Conservation (phyloP, 2,113 vertebrate species). For the Melanocharis versteri region DNA sequence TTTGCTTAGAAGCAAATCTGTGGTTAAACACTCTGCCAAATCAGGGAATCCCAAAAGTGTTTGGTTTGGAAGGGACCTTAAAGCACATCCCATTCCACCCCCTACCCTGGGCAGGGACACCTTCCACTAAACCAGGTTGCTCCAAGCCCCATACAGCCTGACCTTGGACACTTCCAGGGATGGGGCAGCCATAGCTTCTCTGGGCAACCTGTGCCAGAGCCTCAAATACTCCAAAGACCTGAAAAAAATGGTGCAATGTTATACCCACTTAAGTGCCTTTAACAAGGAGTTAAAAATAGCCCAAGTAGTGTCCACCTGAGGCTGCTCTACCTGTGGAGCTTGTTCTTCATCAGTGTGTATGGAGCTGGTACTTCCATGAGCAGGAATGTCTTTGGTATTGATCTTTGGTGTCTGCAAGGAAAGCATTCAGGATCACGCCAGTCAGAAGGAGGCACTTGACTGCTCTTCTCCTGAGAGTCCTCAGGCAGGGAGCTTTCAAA, state of each 20-base stretch:
- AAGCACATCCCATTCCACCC: neutral
- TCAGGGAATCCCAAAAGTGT: neutral
- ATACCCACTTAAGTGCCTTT: neutral
- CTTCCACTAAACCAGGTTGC: neutral
- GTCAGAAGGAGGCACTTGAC: neutral
- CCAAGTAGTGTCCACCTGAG: neutral
- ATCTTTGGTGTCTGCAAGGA: neutral
- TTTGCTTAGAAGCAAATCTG: neutral
- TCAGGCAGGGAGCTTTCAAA: neutral
- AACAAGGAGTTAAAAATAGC: neutral
- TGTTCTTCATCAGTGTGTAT: neutral
- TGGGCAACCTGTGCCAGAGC: neutral
- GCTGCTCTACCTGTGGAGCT: neutral
- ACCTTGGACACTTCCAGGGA: neutral
- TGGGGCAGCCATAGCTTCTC: neutral
- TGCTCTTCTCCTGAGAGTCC: neutral
- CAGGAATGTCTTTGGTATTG: neutral
- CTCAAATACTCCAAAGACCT: neutral
- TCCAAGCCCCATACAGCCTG: neutral
- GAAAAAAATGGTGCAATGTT: neutral
- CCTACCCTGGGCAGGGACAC: neutral
- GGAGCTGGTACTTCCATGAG: neutral
- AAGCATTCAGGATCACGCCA: accelerated
- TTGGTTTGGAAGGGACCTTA: neutral
- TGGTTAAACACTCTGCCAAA: neutral